Conservation (phyloP, 2,797 vertebrate genomes). For the Rhyacichthys aspro region DNA sequence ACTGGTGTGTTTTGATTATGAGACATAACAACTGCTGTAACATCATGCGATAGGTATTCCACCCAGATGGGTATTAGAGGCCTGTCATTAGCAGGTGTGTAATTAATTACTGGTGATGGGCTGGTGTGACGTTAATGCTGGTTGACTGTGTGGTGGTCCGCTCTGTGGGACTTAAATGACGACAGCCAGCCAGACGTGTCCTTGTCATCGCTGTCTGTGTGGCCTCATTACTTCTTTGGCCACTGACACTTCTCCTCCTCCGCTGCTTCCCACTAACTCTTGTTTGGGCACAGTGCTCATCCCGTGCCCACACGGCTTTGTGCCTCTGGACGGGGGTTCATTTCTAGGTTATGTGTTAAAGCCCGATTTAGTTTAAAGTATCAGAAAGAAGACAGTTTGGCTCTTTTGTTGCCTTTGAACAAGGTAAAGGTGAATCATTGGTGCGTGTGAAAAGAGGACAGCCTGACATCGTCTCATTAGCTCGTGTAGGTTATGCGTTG, state of each 20-base stretch:
- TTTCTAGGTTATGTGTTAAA: conserved; percentile 30
- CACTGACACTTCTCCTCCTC: conserved; percentile 54
- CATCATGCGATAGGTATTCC: conserved; percentile 45
- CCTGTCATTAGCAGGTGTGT: conserved; percentile 81
- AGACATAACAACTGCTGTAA: conserved; percentile 31
- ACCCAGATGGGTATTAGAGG: conserved; percentile 73
- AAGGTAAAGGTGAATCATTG: conserved; percentile 42
- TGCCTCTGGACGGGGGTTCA: conserved; percentile 25
- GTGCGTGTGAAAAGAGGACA: conserved; percentile 30
- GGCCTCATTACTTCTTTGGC: conserved; percentile 73
- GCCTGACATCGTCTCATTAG: not conserved
- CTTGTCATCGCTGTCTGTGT: conserved; percentile 78
- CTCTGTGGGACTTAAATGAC: conserved; percentile 79
- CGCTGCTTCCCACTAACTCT: conserved; percentile 29
- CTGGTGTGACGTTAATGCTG: conserved; percentile 76
- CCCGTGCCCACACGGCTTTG: conserved; percentile 13
- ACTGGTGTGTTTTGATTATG: conserved; percentile 44
- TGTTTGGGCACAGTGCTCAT: conserved; percentile 29
- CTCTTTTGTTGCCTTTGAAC: conserved; percentile 40
- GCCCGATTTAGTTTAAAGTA: conserved; percentile 39
- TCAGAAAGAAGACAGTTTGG: conserved; percentile 25
- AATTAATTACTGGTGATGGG: conserved; percentile 80
- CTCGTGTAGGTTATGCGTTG: conserved; percentile 7
- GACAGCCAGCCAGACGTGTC: conserved; percentile 77
- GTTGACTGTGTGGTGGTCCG: conserved; percentile 69